Percentiles rank a stretch among this genome's conserved stretches.
Evolutionary conservation across 2,797 vertebrate genomes (phyloP).

Genomic region (Tinamus major): DNA sequence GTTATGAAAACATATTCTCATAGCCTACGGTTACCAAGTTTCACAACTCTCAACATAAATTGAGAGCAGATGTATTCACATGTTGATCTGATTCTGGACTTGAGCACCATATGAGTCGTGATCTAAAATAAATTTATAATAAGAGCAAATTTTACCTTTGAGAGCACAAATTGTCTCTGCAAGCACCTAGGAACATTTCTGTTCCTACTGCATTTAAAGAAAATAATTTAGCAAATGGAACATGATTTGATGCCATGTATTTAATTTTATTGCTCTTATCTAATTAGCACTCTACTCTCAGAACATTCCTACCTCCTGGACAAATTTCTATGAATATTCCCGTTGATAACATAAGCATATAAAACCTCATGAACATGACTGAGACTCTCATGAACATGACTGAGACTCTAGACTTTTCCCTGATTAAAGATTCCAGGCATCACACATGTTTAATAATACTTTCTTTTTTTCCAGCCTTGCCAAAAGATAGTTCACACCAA

Average conservation of each 20-base stretch:
- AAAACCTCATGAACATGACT: not conserved
- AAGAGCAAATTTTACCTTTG: not conserved
- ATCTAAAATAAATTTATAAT: not conserved
- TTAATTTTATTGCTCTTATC: not conserved
- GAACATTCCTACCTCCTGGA: not conserved
- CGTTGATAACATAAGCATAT: not conserved
- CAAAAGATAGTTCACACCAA: not conserved
- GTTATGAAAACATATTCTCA: not conserved
- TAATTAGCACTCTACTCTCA: not conserved
- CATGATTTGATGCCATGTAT: not conserved
- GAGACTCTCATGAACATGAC: not conserved
- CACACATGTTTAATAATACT: not conserved
- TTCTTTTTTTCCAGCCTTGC: not conserved
- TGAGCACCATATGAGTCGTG: not conserved
- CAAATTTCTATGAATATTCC: not conserved
- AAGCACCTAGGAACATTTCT: not conserved
- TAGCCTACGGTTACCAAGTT: not conserved
- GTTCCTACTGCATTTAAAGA: not conserved
- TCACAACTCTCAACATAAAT: too few relatives aligned
- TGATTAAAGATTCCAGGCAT: not conserved
- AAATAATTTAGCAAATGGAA: not conserved
- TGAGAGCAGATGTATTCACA: not conserved
- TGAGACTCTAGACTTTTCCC: not conserved
- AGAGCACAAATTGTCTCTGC: not conserved
- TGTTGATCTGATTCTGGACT: not conserved